Conservation (phyloP, 2,113 vertebrate genomes). For the Monopterus albus region DNA sequence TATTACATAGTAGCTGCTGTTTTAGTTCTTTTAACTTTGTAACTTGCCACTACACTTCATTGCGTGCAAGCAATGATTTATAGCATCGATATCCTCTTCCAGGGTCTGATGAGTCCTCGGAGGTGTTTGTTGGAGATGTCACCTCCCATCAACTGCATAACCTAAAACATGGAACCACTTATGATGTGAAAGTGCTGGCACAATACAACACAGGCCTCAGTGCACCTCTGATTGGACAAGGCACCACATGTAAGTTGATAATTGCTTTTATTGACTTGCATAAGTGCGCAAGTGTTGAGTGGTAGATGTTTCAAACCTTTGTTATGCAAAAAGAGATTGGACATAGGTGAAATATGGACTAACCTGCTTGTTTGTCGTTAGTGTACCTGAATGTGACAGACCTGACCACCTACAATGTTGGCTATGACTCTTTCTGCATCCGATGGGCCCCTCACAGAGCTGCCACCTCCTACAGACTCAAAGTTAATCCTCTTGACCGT, state of each 20-base stretch:
- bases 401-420: slow-evolving; percentile 90
- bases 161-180: slow-evolving; percentile 92
- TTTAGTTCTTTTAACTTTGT: background rate
- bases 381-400: slow-evolving; percentile 96
- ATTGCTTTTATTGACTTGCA: background rate
- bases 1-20: background rate
- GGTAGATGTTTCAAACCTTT: too few species aligned
- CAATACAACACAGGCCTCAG: slow-evolving; percentile 93
- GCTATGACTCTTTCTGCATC: slow-evolving; percentile 91
- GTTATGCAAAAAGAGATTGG: too few species aligned
- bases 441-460: slow-evolving; percentile 92
- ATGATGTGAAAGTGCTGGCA: slow-evolving; percentile 92
- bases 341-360: background rate
- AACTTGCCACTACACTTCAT: too few species aligned
- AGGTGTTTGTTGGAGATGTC: slow-evolving; percentile 92
- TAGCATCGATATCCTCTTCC: slow-evolving; percentile 30
- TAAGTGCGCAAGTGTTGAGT: background rate
- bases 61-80: rapidly evolving
- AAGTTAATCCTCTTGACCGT: slow-evolving; percentile 91
- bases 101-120: slow-evolving; percentile 89
- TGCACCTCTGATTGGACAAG: slow-evolving; percentile 87
- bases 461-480: slow-evolving; percentile 95
- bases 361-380: too few species aligned
- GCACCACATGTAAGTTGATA: slow-evolving; percentile 89
- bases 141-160: slow-evolving; percentile 91